Percentiles rank a stretch among this genome's conserved stretches.
These are phyloP conservation scores for Poeciliopsis presidionis DNA, from an alignment of 2,797 vertebrate genomes.

Conservation along the genomic window DNA sequence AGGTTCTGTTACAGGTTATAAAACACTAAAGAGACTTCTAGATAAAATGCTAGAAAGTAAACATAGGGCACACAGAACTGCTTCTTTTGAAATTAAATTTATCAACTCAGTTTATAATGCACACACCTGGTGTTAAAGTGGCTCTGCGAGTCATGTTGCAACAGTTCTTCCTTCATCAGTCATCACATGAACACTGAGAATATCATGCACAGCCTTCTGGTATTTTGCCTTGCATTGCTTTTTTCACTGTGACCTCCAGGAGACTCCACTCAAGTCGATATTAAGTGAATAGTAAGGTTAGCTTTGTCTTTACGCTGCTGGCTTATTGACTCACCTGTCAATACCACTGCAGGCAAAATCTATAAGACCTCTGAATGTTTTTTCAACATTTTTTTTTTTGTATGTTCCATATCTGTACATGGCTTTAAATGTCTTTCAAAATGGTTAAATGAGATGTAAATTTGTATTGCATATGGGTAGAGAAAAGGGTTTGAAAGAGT, in stretches of 20 bases:
- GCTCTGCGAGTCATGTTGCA: conserved; percentile 7
- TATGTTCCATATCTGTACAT: conserved; percentile 6
- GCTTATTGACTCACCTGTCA: conserved; percentile 74
- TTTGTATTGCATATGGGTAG: not conserved
- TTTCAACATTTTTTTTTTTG: conserved; percentile 52
- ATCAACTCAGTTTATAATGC: not conserved
- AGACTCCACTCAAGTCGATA: conserved; percentile 68
- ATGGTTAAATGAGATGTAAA: not conserved
- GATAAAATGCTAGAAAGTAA: conserved; percentile 8
- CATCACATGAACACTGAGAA: conserved; percentile 19
- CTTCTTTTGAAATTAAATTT: not conserved
- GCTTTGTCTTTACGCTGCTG: conserved; percentile 63
- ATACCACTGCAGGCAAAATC: conserved; percentile 67
- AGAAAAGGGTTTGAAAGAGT: not conserved
- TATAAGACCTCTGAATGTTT: conserved; percentile 64
- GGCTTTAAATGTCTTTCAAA: conserved; percentile 35
- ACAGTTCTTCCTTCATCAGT: conserved; percentile 17
- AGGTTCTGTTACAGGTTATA: not conserved
- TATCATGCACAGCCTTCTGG: conserved; percentile 21
- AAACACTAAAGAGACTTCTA: conserved; percentile 4
- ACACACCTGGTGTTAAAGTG: conserved; percentile 4
- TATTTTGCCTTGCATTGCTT: conserved; percentile 34
- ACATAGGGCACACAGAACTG: not conserved
- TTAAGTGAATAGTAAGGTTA: conserved; percentile 74
- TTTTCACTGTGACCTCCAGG: conserved; percentile 51